Evolutionary conservation across 2,888 invertebrate species (phyloP).

Genomic region (Pterostichus madidus): DNA sequence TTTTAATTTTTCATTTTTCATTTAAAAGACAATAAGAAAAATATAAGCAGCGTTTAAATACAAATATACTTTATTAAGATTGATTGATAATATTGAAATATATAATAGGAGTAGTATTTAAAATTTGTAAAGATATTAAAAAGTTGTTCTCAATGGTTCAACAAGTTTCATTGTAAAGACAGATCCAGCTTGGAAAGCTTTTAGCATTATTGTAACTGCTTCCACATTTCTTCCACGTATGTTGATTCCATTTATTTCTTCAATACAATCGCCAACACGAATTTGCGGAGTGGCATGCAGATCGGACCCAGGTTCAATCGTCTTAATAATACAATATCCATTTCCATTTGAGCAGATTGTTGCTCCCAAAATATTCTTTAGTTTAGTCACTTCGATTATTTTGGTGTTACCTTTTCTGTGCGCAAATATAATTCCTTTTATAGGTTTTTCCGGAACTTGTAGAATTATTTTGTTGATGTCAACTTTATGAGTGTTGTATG

Average conservation of each 20-base stretch:
- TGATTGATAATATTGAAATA: constrained; percentile 5
- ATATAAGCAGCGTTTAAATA: no score
- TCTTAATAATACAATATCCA: constrained; percentile 36
- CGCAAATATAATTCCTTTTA: constrained; percentile 40
- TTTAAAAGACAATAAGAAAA: no score
- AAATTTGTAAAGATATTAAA: background rate
- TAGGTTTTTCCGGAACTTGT: constrained; percentile 8
- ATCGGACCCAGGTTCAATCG: constrained; percentile 48
- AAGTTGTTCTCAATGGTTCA: constrained; percentile 19
- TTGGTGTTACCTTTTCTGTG: constrained; percentile 30
- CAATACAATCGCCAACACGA: constrained; percentile 43
- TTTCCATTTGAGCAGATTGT: constrained; percentile 41
- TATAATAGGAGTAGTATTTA: background rate
- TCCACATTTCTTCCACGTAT: constrained; percentile 21
- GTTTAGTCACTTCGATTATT: constrained; percentile 32
- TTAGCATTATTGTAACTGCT: constrained; percentile 21
- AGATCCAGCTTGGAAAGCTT: constrained; percentile 45
- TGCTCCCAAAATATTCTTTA: constrained; percentile 32
- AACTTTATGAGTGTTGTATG: constrained; percentile 19
- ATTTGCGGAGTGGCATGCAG: constrained; percentile 41
- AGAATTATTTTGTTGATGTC: constrained; percentile 23
- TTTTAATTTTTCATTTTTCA: no score
- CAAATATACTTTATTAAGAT: constrained; percentile 10
- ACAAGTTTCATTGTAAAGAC: constrained; percentile 43
- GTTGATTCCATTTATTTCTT: constrained; percentile 49